A percentile compares a stretch with the other conserved stretches of the same genome.
Conservation (phyloP, 2,888 invertebrate species). For the Drosophila koepferae region DNA sequence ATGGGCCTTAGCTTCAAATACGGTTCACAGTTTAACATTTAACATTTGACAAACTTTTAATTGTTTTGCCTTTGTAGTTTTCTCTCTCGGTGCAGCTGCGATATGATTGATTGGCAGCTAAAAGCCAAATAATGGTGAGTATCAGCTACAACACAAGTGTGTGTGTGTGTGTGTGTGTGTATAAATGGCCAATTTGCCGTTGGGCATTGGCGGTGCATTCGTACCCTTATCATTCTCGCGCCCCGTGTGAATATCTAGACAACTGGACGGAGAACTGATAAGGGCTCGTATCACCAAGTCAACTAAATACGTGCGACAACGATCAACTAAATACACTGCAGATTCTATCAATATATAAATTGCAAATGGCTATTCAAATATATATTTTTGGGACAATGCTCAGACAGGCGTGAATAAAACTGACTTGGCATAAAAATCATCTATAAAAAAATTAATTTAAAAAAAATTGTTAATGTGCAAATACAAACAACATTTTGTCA, state of each 20-base stretch:
- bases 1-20: slow-evolving; percentile 21
- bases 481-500: slow-evolving; percentile 18
- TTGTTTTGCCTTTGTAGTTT: slow-evolving; percentile 12
- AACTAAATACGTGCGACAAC: slow-evolving; percentile 58
- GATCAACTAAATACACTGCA: not conserved
- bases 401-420: slow-evolving; percentile 49
- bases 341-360: not conserved
- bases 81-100: slow-evolving; percentile 19
- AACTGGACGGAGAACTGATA: slow-evolving; percentile 99
- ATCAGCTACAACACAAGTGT: slow-evolving; percentile 19
- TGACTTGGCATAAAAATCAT: slow-evolving; percentile 24
- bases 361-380: not conserved
- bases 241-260: slow-evolving; percentile 91
- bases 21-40: slow-evolving; percentile 50
- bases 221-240: slow-evolving; percentile 98
- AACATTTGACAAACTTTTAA: slow-evolving; percentile 28
- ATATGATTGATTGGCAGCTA: slow-evolving; percentile 72
- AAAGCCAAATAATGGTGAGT: slow-evolving; percentile 61
- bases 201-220: slow-evolving; percentile 84
- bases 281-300: slow-evolving; percentile 91
- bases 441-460: slow-evolving; percentile 5
- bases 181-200: slow-evolving; percentile 37
- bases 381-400: slow-evolving; percentile 20
- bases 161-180: slow-evolving; percentile 8
- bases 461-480: slow-evolving; percentile 15